Evolutionary conservation across 2,797 vertebrate genomes (phyloP), one percentile per base, ranked within the genome.

Genomic region (Bradypodion pumilum): DNA sequence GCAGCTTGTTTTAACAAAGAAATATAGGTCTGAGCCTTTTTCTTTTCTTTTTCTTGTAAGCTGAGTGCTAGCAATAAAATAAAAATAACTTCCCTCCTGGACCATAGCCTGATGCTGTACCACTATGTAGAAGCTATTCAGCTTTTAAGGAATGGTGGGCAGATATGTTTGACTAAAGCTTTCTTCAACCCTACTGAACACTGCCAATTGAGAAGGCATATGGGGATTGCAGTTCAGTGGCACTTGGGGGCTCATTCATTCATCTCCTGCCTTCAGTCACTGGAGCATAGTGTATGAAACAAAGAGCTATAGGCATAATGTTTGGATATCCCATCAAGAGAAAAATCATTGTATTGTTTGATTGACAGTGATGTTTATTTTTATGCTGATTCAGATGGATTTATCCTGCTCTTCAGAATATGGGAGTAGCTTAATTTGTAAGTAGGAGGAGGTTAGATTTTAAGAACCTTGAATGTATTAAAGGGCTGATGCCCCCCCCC

Each of bases 11-110:
- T 23, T 66, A 19, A 59, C 13, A 4, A 32, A 21, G 7, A 78
- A 32, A 74, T 29, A 40, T 78, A 32, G 42, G 16, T 25, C 25
- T 52, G 52, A 19, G 35, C 32, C 29, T 70, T 35, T 80, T 56
- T 23, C 82, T 83, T 82, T 8, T 80, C 87, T 86, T 60, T 19
- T 78, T 78, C 40, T 88, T 87, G 56, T 66, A 10, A 27, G 25
- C 2, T 32, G 32, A 9, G 25, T 19, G 15, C 19, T 56, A 62
- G n/a, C 19, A 23, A 27, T 76, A 44, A 44, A 32, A 82, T 66
- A 2, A 74, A 83, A 77, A 44, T 29, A 52, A 19, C 42, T 35
- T 52, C 5, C n/a, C n/a, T n/a, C n/a, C n/a, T n/a, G n/a, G n/a
- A n/a, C n/a, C n/a, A n/a, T n/a, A n/a, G n/a, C n/a, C n/a, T n/a